Conservation (phyloP, 2,797 vertebrate genomes). For the Ptychadena robeensis region DNA sequence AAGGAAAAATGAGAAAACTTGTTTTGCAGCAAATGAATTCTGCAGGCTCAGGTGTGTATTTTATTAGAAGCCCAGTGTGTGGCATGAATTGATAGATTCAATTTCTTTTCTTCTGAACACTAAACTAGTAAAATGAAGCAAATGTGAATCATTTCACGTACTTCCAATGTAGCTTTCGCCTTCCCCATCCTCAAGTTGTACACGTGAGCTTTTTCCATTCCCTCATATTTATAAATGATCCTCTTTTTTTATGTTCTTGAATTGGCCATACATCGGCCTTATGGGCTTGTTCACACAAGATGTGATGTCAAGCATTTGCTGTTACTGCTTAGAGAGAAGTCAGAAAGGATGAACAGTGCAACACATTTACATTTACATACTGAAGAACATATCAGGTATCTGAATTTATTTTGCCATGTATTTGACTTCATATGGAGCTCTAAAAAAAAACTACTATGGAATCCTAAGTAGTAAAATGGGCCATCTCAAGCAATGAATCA, state of each 20-base stretch:
- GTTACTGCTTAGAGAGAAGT: too few relatives aligned
- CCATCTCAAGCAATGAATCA: too few relatives aligned
- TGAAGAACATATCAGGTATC: too few relatives aligned
- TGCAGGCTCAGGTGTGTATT: conserved; percentile 31
- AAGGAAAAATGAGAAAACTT: background rate
- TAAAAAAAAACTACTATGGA: too few relatives aligned
- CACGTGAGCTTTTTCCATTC: conserved; percentile 11
- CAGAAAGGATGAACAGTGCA: too few relatives aligned
- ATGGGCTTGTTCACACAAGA: background rate
- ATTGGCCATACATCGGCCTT: background rate
- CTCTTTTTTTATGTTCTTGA: background rate
- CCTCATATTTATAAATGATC: conserved; percentile 6
- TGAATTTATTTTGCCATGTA: too few relatives aligned
- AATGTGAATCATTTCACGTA: conserved; percentile 20
- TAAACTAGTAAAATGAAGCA: conserved; percentile 33
- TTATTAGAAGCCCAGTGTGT: conserved; percentile 10
- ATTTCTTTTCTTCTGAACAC: conserved; percentile 29
- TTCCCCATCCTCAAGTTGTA: background rate
- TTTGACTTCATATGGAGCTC: too few relatives aligned
- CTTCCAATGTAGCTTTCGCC: conserved; percentile 8
- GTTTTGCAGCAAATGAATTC: background rate
- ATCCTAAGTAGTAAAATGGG: too few relatives aligned
- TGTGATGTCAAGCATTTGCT: background rate
- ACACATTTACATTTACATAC: too few relatives aligned
- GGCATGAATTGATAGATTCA: conserved; percentile 26